These are phyloP conservation scores for Rhadina sibilatrix DNA, from an alignment of 2,113 vertebrate species.

Conservation along the genomic window DNA sequence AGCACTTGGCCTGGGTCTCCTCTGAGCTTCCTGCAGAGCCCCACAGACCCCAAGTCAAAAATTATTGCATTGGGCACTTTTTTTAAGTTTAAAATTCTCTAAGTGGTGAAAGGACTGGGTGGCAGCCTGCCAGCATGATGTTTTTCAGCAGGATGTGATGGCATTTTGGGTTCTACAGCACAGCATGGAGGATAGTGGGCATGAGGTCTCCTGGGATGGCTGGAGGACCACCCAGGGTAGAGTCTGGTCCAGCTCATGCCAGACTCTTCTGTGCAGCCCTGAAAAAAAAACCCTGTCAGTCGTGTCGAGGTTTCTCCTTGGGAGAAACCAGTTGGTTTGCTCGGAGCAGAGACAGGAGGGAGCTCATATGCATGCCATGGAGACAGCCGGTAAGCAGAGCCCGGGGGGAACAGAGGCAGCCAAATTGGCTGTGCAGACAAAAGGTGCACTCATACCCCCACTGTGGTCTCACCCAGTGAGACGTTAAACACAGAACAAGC, in stretches of 20 bases:
- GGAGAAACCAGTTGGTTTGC: constrained; percentile 57
- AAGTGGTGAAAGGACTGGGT: not conserved
- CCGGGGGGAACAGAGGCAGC: not conserved
- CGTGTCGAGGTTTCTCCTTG: not conserved
- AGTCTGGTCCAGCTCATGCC: not conserved
- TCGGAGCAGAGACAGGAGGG: constrained; percentile 35
- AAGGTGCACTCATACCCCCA: not conserved
- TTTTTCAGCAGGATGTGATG: not conserved
- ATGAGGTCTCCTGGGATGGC: not conserved
- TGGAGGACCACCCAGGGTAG: not conserved
- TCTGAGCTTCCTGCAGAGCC: not conserved
- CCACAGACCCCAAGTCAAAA: not conserved
- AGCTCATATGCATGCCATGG: constrained; percentile 44
- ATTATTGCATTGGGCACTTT: not conserved
- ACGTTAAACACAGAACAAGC: not conserved
- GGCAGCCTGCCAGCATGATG: not conserved
- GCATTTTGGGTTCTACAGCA: not conserved
- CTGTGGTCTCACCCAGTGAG: not conserved
- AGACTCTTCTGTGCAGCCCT: not conserved
- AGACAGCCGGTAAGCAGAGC: constrained; percentile 50
- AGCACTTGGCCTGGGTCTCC: not conserved
- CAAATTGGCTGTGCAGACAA: constrained; percentile 1
- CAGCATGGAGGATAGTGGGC: not conserved
- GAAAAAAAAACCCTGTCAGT: not conserved
- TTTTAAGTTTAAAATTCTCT: not conserved